Base-by-base conservation (phyloP, 1,140 invertebrate species). In the Luehdorfia chinensis region DNA sequence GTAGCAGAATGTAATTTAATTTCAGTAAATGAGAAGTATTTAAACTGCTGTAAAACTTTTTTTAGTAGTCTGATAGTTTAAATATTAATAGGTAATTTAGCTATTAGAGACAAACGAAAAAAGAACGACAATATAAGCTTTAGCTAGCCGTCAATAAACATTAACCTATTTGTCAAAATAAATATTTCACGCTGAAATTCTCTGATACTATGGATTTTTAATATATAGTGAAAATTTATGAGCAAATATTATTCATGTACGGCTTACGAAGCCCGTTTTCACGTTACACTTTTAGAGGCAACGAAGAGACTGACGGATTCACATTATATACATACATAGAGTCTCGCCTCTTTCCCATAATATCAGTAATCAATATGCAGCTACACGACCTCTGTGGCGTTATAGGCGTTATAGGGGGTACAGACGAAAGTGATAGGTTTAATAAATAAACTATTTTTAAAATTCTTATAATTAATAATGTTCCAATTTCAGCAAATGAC, bases 171-270 rank as follows among this genome's bases (percentile, higher is more conserved):
- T 31, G 9, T 9, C 30, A 11, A 31, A 31, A 31, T 13, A 31
- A 11, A 9, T 12, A 12, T 31, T 31, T 11, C 1, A 12, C 9
- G 1, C 30, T 5, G 1, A 12, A 31, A 31, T 31, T 11, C 30
- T 9, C 12, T 31, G 9, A 31, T 31, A n/a, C 9, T 11, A 11
- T 31, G 12, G 30, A n/a, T n/a, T 30, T 28, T 16, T 30, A 13
- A 28, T 28, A 7, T 28, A 16, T n/a, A 43, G 11, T 34, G 31
- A 31, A 15, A 28, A 48, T 54, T 51, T 62, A 52, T 59, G 50
- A 25, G 32, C 32, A 49, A 54, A 59, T 54, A 60, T 55, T 57
- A 65, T 57, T 60, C 50, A 65, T 53, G 44, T 31, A 27, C 32
- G 47, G 46, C 57, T 60, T 60, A 57, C 48, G 28, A 36, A 28